A percentile compares a stretch with the other conserved stretches of the same genome.
These are phyloP conservation scores for Limnephilus marmoratus DNA, from an alignment of 2,888 invertebrate genomes.

Conservation along the genomic window DNA sequence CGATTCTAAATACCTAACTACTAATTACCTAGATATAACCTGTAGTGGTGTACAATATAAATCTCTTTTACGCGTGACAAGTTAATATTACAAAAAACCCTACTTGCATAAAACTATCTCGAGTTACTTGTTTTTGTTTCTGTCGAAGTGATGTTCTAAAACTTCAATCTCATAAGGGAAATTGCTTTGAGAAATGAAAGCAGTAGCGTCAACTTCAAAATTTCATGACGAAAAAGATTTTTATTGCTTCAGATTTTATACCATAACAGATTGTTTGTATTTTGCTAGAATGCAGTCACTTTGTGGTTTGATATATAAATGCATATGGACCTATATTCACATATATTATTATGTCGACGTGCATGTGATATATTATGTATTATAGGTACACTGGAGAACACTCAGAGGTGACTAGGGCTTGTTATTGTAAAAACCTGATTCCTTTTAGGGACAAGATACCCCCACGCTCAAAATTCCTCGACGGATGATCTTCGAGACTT, in stretches of 20 bases:
- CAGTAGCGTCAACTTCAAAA: not conserved
- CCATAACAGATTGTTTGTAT: not conserved
- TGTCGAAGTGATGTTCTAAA: not conserved
- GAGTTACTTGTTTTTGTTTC: too few relatives aligned
- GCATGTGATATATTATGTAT: not conserved
- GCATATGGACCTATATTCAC: not conserved
- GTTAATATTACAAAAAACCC: not conserved
- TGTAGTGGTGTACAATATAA: not conserved
- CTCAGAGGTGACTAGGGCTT: constrained; percentile 8
- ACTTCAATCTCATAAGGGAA: not conserved
- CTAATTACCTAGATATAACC: not conserved
- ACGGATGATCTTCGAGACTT: not conserved
- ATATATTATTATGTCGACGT: not conserved
- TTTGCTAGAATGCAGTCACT: too few relatives aligned
- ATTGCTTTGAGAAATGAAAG: not conserved
- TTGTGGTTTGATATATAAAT: too few relatives aligned
- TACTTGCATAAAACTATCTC: not conserved
- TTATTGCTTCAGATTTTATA: not conserved
- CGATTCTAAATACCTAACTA: not conserved
- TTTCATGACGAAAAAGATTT: not conserved
- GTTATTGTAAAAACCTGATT: constrained; percentile 17
- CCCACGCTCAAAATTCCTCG: constrained; percentile 33
- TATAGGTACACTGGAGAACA: not conserved
- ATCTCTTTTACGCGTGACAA: not conserved
- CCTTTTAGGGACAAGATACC: constrained; percentile 20